These are phyloP conservation scores for Ostrea denselamellosa DNA, from an alignment of 1,140 invertebrate genomes.

Conservation along the genomic window DNA sequence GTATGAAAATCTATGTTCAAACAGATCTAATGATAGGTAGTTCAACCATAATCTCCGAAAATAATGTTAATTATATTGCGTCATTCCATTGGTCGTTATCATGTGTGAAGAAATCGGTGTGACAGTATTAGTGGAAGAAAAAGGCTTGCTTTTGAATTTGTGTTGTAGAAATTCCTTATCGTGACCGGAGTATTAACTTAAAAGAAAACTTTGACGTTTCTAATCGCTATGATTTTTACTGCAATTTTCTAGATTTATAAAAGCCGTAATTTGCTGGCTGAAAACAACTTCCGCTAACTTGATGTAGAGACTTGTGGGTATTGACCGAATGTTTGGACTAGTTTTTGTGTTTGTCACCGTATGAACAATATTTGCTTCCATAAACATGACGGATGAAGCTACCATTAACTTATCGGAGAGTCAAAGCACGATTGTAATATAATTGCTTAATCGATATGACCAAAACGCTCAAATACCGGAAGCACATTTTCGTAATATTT, in stretches of 20 bases:
- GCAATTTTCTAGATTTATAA: conserved; percentile 21
- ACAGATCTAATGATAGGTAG: too few relatives aligned
- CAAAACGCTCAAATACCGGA: background rate
- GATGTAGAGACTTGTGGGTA: background rate
- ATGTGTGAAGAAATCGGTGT: background rate
- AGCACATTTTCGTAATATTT: conserved; percentile 34
- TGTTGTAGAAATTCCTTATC: background rate
- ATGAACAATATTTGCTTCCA: conserved; percentile 38
- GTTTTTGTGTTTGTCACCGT: background rate
- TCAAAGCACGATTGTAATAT: conserved; percentile 32
- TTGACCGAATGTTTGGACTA: background rate
- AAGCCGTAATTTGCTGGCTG: conserved; percentile 16
- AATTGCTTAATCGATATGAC: conserved; percentile 11
- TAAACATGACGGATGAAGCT: conserved; percentile 19
- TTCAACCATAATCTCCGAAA: too few relatives aligned
- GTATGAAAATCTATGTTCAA: too few relatives aligned
- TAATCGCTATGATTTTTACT: background rate
- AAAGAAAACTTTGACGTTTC: background rate
- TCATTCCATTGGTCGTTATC: background rate
- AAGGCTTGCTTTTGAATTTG: too few relatives aligned
- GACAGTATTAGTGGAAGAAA: too few relatives aligned
- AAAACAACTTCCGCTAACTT: conserved; percentile 8
- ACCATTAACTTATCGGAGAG: conserved; percentile 24
- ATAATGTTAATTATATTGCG: background rate
- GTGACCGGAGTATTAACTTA: background rate